phyloP scores from a whole-genome alignment of 2,888 invertebrate genomes.

The Sepioteuthis lessoniana region DNA sequence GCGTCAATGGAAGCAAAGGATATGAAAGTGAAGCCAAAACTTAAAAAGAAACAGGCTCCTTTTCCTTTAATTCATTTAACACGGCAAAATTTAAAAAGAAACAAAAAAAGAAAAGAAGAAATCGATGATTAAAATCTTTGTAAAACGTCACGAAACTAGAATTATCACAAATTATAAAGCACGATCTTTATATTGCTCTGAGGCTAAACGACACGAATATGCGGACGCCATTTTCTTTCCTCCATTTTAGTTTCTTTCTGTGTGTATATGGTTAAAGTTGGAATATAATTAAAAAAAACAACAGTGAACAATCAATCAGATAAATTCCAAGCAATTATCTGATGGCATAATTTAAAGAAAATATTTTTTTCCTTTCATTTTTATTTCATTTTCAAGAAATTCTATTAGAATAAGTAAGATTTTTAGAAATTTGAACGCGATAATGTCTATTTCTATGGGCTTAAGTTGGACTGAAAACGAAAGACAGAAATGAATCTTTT shows the following conservation, averaged over 20 bases:
- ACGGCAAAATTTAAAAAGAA: too few species aligned
- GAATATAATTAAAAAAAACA: too few species aligned
- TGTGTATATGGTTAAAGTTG: neutral
- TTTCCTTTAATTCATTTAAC: too few species aligned
- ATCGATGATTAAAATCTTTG: too few species aligned
- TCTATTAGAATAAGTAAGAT: neutral
- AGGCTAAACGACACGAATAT: neutral
- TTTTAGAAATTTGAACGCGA: too few species aligned
- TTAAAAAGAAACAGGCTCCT: too few species aligned
- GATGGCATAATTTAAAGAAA: neutral
- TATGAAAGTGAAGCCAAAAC: too few species aligned
- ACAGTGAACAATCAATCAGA: neutral
- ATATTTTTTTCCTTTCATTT: neutral
- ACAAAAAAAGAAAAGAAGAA: too few species aligned
- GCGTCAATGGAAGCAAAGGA: too few species aligned
- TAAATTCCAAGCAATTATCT: neutral
- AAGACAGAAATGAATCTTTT: too few species aligned
- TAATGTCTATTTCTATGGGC: too few species aligned
- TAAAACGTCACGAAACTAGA: neutral
- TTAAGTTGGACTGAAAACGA: too few species aligned
- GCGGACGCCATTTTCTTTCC: neutral
- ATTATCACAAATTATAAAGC: conserved; percentile 10
- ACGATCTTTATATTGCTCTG: neutral
- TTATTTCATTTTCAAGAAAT: neutral
- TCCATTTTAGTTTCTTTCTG: neutral